phyloP scores from a whole-genome alignment of 1,140 invertebrate genomes.

The Anastrepha ludens region DNA sequence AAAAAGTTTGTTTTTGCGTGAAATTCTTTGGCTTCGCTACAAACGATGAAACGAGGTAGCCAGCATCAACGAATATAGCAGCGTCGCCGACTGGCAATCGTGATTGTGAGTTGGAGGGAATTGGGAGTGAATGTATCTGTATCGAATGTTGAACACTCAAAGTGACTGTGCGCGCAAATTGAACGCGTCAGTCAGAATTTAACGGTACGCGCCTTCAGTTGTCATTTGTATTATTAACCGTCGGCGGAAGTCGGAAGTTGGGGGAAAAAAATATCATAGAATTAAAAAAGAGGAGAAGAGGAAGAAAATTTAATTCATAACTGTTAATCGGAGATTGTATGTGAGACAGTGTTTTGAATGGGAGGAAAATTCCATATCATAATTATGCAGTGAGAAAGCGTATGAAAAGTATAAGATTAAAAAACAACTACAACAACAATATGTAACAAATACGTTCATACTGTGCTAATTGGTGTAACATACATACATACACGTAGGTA shows the following conservation, averaged over 20 bases:
- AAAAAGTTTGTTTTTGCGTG: slow-evolving; percentile 11
- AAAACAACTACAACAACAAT: background rate
- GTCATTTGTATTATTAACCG: background rate
- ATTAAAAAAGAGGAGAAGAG: slow-evolving; percentile 4
- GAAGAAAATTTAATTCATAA: slow-evolving; percentile 14
- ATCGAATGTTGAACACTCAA: background rate
- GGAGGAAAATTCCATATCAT: background rate
- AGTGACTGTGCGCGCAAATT: slow-evolving; percentile 33
- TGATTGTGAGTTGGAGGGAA: slow-evolving; percentile 15
- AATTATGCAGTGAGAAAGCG: slow-evolving; percentile 14
- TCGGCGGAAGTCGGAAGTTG: slow-evolving; percentile 43
- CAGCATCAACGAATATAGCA: slow-evolving; percentile 27
- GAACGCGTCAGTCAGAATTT: slow-evolving; percentile 43
- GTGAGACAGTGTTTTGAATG: slow-evolving; percentile 27
- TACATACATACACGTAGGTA: background rate
- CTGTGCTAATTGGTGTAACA: background rate
- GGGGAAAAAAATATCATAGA: slow-evolving; percentile 11
- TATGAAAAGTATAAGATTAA: background rate
- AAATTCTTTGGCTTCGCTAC: slow-evolving; percentile 40
- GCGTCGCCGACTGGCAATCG: background rate
- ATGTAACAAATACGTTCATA: background rate
- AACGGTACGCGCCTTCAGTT: slow-evolving; percentile 35
- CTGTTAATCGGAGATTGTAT: slow-evolving; percentile 3
- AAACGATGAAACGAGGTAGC: slow-evolving; percentile 8
- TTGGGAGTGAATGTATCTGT: background rate